Evolutionary conservation across 2,797 vertebrate genomes (phyloP), one percentile per base, ranked within the genome.

Genomic region (Dendrocincla tyrannina): DNA sequence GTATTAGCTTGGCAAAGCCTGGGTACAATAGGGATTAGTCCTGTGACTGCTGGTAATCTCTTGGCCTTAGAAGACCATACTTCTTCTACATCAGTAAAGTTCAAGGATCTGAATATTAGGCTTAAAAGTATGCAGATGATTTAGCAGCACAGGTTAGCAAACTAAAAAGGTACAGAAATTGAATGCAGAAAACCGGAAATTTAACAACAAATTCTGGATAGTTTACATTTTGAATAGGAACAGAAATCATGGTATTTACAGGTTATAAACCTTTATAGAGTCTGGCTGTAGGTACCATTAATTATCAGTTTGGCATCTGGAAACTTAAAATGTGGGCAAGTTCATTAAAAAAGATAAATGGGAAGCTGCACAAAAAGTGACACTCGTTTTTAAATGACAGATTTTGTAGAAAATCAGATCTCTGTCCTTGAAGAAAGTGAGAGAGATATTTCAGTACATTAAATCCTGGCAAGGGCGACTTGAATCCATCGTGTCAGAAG

Each of bases 401-500:
- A 49, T 79, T 84, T 49, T 23, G 6, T 23, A 78, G 25, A 53
- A 85, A 85, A 73, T 79, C 18, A 81, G 56, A 86, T 44, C 37
- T 86, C 60, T 88, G 74, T 47, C 87, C 70, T 91, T 89, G 70
- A 89, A 90, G 88, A 85, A 85, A 84, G 32, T 7, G 37, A 82
- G 84, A 73, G 30, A 60, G 73, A 49, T 67, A 92, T 88, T 95
- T 91, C 12, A 18, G 35, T 74, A 73, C 58, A 44, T 70, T 93
- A 88, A 87, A 88, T 58, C 77, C 63, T 69, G 53, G 63, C 88
- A 88, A 94, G 78, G 56, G 42, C 46, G 52, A 72, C 83, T 84
- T 86, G 81, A 88, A 79, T 91, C 49, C 50, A 35, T 92, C 1
- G 0, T 91, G 88, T 93, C 88, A 87, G 67, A 94, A 89, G 47